phyloP scores from a whole-genome alignment of 2,113 vertebrate genomes.

The Fregata magnificens region DNA sequence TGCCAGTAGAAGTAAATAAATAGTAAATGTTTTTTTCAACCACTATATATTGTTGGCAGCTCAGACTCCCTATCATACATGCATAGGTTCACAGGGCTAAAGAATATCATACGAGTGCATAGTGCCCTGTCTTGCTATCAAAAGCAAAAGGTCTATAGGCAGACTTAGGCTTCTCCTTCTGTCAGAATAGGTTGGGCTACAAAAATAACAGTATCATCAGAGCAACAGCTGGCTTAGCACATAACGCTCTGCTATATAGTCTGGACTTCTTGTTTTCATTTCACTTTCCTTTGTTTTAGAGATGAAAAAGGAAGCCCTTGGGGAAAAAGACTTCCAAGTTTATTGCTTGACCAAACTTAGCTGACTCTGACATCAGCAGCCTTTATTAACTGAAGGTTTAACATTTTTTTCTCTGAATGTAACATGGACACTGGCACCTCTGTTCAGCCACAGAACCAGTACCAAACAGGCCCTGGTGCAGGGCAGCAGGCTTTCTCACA shows the following conservation, averaged over 20 bases:
- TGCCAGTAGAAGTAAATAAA: neutral
- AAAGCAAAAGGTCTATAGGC: neutral
- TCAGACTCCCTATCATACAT: neutral
- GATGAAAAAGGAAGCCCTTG: neutral
- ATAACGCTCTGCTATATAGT: neutral
- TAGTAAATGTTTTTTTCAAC: neutral
- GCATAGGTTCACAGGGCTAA: neutral
- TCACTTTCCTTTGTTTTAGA: conserved; percentile 52
- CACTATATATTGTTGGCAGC: neutral
- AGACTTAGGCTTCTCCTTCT: neutral
- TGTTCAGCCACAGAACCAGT: neutral
- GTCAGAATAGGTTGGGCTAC: neutral
- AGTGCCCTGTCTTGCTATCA: neutral
- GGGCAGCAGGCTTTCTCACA: neutral
- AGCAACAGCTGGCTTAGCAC: neutral
- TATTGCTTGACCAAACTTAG: conserved; percentile 23
- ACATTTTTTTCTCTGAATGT: neutral
- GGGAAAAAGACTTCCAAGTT: neutral
- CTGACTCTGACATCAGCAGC: neutral
- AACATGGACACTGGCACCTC: neutral
- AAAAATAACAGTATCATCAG: neutral
- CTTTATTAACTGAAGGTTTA: neutral
- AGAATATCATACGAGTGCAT: neutral
- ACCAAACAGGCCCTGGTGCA: neutral
- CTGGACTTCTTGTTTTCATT: conserved; percentile 38